Base-by-base conservation (phyloP, 1,140 invertebrate species). In the Hylyphantes graminicola region DNA sequence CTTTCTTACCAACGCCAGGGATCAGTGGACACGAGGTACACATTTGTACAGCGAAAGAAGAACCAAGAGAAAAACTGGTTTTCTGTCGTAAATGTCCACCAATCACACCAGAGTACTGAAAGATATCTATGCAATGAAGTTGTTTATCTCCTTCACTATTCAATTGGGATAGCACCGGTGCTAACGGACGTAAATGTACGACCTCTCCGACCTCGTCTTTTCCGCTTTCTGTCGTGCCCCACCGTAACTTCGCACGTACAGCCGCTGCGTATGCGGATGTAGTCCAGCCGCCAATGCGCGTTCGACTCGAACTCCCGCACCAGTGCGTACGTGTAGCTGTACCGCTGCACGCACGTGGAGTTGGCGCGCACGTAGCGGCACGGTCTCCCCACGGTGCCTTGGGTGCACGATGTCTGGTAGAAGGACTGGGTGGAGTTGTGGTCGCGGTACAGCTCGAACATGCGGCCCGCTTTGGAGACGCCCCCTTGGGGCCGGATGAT, bases 281-380 rank as follows among this genome's bases (percentile, higher is more conserved):
- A 95, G 89, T 96, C 95, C 88, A 96, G 90, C 75, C 93, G 93
- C 93, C 94, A 95, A 19, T 87, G 88, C 64, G 87, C 84, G 9
- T 92, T 90, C 19, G 90, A 88, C 64, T 88, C 89, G 85, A 88
- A 89, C 67, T 92, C 90, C 64, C 89, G 91, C 48, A 96, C 93
- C 77, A 96, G 91, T 13, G 95, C 95, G 89, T 96, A 97, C 0
- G 93, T 93, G 88, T 94, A 96, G n/a, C 94, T 94, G 89, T 94
- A 95, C 89, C 94, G 93, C 89, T 96, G 95, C 11, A 94, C 93
- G 90, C 95, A 97, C 87, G 92, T 91, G 7, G 95, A 95, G 72
- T 17, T 35, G 12, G n/a, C 54, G 76, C 92, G 92, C 83, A 96
- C 91, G 90, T 94, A 96, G 57, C 93, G 90, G 88, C 95, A 96